A percentile compares a stretch with the other conserved stretches of the same genome.
Conservation (phyloP, 2,888 invertebrate genomes). For the Callinectes sapidus region DNA sequence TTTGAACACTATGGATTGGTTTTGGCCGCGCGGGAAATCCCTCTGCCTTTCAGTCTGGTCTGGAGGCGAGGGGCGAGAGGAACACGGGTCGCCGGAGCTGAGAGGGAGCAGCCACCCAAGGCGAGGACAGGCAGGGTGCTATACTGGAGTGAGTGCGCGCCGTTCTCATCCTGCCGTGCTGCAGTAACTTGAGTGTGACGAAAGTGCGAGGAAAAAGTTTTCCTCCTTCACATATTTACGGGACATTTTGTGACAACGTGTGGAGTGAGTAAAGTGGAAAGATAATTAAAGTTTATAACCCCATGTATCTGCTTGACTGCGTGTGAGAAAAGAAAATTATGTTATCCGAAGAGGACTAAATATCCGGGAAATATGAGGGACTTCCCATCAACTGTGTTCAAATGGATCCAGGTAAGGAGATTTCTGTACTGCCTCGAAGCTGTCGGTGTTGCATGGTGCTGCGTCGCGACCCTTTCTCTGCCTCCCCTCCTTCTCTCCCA, state of each 20-base stretch:
- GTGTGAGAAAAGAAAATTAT: neutral
- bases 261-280: neutral
- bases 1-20: constrained; percentile 58
- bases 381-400: constrained; percentile 20
- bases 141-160: neutral
- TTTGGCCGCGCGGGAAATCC: constrained; percentile 40
- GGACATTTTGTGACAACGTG: neutral
- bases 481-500: neutral
- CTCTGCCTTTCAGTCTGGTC: constrained; percentile 31
- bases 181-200: neutral
- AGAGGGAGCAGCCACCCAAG: neutral
- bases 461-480: neutral
- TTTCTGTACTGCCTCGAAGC: neutral
- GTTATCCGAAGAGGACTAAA: neutral
- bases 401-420: constrained; percentile 34
- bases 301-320: neutral
- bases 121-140: neutral
- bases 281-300: neutral
- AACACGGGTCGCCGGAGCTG: neutral
- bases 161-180: neutral
- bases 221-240: neutral
- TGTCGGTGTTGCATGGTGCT: neutral
- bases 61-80: constrained; percentile 22
- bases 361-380: neutral
- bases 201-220: neutral